phyloP scores from a whole-genome alignment of 2,113 vertebrate genomes.

The Conger conger region DNA sequence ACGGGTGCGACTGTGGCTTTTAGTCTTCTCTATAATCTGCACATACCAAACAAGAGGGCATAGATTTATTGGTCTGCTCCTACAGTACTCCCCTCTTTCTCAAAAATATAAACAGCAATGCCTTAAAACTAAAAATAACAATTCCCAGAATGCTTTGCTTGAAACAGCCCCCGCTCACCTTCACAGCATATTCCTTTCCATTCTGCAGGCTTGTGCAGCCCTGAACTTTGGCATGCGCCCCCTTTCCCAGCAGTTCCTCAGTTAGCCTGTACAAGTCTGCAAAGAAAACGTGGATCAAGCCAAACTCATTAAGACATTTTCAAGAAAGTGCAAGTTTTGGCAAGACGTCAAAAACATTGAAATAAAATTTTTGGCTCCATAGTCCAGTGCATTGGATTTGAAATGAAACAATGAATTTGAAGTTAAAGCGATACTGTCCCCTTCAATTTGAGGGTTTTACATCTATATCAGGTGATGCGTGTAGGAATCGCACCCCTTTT shows the following conservation, averaged over 20 bases:
- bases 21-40: constrained; percentile 92
- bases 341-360: too few species aligned
- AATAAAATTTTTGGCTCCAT: too few species aligned
- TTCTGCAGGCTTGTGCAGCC: constrained; percentile 87
- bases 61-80: neutral
- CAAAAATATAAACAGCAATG: neutral
- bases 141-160: neutral
- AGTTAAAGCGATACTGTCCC: too few species aligned
- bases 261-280: constrained; percentile 90
- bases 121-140: neutral
- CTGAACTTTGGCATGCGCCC: constrained; percentile 92
- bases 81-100: neutral
- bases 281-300: constrained; percentile 43
- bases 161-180: constrained; percentile 67
- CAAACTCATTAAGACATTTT: neutral
- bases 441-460: too few species aligned
- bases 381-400: too few species aligned
- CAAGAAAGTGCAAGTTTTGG: neutral
- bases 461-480: too few species aligned
- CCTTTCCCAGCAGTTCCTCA: constrained; percentile 89
- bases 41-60: neutral
- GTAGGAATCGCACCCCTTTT: too few species aligned
- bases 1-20: constrained; percentile 86
- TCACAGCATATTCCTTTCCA: constrained; percentile 90
- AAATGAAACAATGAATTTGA: too few species aligned